phyloP scores from a whole-genome alignment of 2,888 invertebrate genomes.

The Xestia xanthographa region DNA sequence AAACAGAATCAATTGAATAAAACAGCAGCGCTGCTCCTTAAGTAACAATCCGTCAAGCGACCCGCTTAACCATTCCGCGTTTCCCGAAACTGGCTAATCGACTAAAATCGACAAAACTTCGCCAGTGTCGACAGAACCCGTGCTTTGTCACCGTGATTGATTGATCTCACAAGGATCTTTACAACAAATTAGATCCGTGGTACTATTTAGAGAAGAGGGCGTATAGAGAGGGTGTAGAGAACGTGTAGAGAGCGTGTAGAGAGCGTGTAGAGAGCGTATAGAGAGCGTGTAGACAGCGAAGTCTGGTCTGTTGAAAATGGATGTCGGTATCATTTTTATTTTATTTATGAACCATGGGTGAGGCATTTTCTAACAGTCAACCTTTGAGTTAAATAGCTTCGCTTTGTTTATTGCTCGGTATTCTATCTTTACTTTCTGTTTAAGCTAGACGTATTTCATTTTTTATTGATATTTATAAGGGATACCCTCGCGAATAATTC shows the following conservation, averaged over 20 bases:
- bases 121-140: slow-evolving; percentile 68
- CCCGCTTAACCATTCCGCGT: slow-evolving; percentile 66
- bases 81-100: slow-evolving; percentile 72
- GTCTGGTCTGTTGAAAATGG: not conserved
- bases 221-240: slow-evolving; percentile 1
- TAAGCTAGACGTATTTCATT: not conserved
- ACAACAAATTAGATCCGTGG: slow-evolving; percentile 71
- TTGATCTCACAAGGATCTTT: slow-evolving; percentile 69
- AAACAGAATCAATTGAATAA: not conserved
- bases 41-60: slow-evolving; percentile 70
- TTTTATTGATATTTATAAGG: not conserved
- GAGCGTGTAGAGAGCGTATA: not conserved
- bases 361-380: not conserved
- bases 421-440: slow-evolving; percentile 11
- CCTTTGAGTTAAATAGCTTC: not conserved
- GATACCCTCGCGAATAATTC: not conserved
- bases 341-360: not conserved
- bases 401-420: not conserved
- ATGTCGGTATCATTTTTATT: not conserved
- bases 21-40: slow-evolving; percentile 57
- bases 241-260: slow-evolving; percentile 6
- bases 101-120: slow-evolving; percentile 70
- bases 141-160: slow-evolving; percentile 79
- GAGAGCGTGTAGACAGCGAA: not conserved
- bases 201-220: slow-evolving; percentile 39